A percentile compares a stretch with the other conserved stretches of the same genome.
Evolutionary conservation across 2,797 vertebrate genomes (phyloP).

Genomic region (Acestrorhynchus altus): DNA sequence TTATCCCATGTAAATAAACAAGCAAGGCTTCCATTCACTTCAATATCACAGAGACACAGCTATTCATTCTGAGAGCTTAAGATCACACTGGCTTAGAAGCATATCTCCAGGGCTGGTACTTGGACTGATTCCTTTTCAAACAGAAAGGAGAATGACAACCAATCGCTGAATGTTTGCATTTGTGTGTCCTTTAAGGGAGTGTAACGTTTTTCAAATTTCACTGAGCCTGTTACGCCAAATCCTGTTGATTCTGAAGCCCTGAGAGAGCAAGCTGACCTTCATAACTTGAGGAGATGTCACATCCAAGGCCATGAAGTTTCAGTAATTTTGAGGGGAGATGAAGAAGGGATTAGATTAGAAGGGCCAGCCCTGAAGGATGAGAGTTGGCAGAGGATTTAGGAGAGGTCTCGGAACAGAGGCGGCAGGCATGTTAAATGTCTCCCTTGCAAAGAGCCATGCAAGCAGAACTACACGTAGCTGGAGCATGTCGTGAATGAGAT

Average conservation of each 20-base stretch:
- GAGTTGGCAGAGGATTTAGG: constrained; percentile 30
- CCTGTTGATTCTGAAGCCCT: constrained; percentile 25
- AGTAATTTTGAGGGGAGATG: constrained; percentile 3
- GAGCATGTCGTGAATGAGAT: constrained; percentile 16
- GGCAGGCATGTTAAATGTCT: constrained; percentile 17
- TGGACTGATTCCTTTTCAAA: constrained; percentile 12
- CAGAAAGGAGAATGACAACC: constrained; percentile 5
- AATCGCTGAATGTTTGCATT: constrained; percentile 23
- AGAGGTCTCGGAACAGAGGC: constrained; percentile 14
- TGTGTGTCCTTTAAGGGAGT: constrained; percentile 27
- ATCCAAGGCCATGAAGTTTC: constrained; percentile 24
- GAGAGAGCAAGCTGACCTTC: constrained; percentile 38
- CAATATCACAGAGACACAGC: constrained; percentile 30
- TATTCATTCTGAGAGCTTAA: constrained; percentile 18
- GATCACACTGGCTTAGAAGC: constrained; percentile 13
- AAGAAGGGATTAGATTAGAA: constrained; percentile 39
- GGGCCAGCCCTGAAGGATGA: constrained; percentile 14
- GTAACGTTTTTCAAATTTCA: constrained; percentile 16
- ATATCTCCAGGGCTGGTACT: constrained; percentile 22
- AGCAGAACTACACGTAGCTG: constrained; percentile 41
- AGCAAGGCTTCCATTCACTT: constrained; percentile 4
- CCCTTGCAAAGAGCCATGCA: constrained; percentile 28
- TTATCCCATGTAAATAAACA: constrained; percentile 32
- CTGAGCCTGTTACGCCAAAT: constrained; percentile 17
- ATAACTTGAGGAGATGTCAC: constrained; percentile 18